Base-by-base conservation (phyloP, 2,113 vertebrate genomes). In the Setophaga kirtlandii region DNA sequence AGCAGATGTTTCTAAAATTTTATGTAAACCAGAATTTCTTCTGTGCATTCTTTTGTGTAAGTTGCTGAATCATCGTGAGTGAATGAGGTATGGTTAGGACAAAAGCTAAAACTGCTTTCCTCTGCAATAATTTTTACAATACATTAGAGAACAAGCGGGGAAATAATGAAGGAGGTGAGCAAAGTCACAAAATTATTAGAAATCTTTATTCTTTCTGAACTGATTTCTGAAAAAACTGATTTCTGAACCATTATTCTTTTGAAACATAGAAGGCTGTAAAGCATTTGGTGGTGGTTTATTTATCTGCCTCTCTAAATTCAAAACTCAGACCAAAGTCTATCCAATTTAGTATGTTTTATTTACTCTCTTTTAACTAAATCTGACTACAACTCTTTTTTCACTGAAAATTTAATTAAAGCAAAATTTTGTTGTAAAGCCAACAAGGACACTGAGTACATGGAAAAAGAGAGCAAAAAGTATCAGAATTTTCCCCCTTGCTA, bases 31-130 rank as follows among this genome's bases (percentile, higher is more conserved):
- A 31, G 25, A 35, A 65, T 74, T 74, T 91, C 7, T 19, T 5
- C 14, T 67, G 37, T 47, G 23, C 59, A 79, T 88, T 19, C 33
- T 80, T 87, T 56, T 71, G 31, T 75, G 58, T 80, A 78, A 93
- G 46, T 30, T 93, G 60, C 75, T 92, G 60, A 87, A 82, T 93
- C n/a, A 49, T 64, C 14, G 1, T 35, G 24, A 75, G 18, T 18
- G 53, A 77, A 56, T 39, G 63, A 85, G 55, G 35, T 59, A 67
- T 22, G 30, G 46, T 69, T 88, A 75, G 39, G 55, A 53, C 19
- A 83, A 91, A 80, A 83, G 11, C 20, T 47, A 68, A 92, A 97
- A 86, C 47, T 91, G 78, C 78, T 90, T 95, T 77, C 39, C 21
- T 83, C 41, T 92, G 85, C 60, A 87, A 8, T 63, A 52, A 19